These are phyloP conservation scores for Diploptera punctata DNA, from an alignment of 2,888 invertebrate species.

Conservation along the genomic window DNA sequence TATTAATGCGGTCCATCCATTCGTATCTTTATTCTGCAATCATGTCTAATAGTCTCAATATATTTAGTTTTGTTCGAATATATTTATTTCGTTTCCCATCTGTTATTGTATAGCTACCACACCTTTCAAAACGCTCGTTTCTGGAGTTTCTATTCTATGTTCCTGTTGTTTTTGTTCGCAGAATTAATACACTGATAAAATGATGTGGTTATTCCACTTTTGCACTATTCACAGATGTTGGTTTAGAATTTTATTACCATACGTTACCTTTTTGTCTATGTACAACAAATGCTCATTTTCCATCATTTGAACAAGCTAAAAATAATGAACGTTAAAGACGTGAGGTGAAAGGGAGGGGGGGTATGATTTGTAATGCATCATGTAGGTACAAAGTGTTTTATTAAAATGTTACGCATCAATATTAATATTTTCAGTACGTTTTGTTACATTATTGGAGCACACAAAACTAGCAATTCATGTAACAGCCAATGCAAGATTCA, in stretches of 20 bases:
- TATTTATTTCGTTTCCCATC: no score
- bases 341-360: not conserved
- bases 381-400: not conserved
- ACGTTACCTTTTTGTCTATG: not conserved
- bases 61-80: no score
- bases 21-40: no score
- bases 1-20: no score
- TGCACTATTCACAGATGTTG: not conserved
- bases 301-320: conserved; percentile 1
- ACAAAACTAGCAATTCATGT: not conserved
- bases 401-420: conserved; percentile 17
- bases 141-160: no score
- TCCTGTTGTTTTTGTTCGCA: no score
- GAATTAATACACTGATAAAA: no score
- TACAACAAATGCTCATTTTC: not conserved
- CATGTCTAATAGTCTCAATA: no score
- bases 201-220: not conserved
- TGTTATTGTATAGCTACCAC: no score
- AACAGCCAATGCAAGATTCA: no score
- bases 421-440: conserved; percentile 3
- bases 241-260: not conserved
- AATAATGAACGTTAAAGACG: conserved; percentile 10
- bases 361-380: no score
- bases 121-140: no score
- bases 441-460: not conserved